Percentiles rank a stretch among this genome's conserved stretches.
Evolutionary conservation across 2,113 vertebrate species (phyloP).

Genomic region (Seriola quinqueradiata): DNA sequence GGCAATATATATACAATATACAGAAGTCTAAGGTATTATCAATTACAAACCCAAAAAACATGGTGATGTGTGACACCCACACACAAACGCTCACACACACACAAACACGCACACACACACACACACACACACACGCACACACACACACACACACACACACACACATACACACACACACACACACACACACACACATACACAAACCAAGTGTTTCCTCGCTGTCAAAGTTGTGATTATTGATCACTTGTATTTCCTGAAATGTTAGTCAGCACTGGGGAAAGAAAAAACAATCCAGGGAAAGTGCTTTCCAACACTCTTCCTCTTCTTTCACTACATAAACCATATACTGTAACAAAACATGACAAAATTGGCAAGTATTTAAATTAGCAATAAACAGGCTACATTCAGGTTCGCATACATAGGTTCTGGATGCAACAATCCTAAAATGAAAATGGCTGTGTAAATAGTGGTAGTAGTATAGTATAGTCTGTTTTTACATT

Average conservation of each 20-base stretch:
- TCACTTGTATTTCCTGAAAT: too few species aligned
- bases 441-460: too few species aligned
- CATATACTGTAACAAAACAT: background rate
- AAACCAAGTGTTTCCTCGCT: background rate
- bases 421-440: background rate
- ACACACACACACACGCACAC: too few species aligned
- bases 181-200: background rate
- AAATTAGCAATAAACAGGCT: background rate
- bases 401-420: background rate
- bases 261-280: too few species aligned
- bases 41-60: background rate
- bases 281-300: too few species aligned
- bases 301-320: background rate
- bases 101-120: too few species aligned
- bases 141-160: too few species aligned
- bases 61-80: background rate
- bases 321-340: background rate
- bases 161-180: too few species aligned
- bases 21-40: background rate
- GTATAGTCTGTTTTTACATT: too few species aligned
- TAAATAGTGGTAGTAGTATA: too few species aligned
- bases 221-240: background rate
- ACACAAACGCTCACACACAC: too few species aligned
- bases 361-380: too few species aligned
- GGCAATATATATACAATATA: conserved; percentile 15